These are phyloP conservation scores for Drosophila ficusphila DNA, from an alignment of 1,140 invertebrate genomes.

Conservation along the genomic window DNA sequence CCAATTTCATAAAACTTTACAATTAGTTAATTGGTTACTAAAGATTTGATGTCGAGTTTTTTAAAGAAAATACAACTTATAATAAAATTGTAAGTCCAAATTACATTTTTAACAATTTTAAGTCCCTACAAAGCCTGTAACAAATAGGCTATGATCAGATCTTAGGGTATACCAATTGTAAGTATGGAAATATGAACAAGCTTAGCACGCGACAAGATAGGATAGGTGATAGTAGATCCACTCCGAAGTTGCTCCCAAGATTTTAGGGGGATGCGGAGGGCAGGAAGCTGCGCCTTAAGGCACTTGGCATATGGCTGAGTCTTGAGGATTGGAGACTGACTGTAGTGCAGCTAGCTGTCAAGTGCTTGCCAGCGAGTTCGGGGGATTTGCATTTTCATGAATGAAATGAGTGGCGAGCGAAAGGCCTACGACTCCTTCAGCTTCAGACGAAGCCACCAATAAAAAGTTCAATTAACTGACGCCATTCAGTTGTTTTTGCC, in stretches of 20 bases:
- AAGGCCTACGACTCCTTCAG: conserved; percentile 43
- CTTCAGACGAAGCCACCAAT: conserved; percentile 48
- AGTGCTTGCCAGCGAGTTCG: conserved; percentile 50
- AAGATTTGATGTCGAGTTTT: no score
- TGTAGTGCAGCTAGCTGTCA: conserved; percentile 69
- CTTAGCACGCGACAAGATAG: conserved; percentile 68
- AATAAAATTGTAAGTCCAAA: background rate
- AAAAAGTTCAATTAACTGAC: conserved; percentile 72
- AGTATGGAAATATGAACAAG: conserved; percentile 63
- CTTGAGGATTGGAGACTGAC: conserved; percentile 30
- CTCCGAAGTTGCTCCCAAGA: conserved; percentile 20
- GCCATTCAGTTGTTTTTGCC: conserved; percentile 40
- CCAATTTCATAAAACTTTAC: no score
- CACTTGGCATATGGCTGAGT: conserved; percentile 62
- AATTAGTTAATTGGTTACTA: no score
- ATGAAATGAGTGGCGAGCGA: conserved; percentile 60
- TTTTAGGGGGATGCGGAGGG: conserved; percentile 3
- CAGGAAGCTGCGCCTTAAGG: conserved; percentile 55
- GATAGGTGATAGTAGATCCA: conserved; percentile 66
- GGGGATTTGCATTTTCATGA: conserved; percentile 78
- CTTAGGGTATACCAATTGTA: conserved; percentile 42
- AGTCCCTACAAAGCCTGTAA: no score
- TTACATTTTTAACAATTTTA: no score
- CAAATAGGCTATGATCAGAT: background rate
- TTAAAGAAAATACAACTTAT: no score